phyloP scores from a whole-genome alignment of 2,888 invertebrate species.

The Amphipyra berbera region DNA sequence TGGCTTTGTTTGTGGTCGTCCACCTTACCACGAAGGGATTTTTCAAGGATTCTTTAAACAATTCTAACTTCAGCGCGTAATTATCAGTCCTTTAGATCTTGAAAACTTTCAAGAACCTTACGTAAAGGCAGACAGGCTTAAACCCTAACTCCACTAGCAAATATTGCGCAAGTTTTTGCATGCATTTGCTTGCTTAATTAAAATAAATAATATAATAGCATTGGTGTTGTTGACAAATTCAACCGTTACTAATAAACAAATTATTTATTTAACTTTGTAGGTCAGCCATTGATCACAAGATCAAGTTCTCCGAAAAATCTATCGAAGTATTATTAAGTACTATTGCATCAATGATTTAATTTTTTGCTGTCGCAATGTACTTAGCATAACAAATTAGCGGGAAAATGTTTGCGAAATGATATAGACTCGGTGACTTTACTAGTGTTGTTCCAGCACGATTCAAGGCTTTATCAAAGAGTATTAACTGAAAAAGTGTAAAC shows the following conservation, averaged over 20 bases:
- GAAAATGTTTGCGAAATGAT: constrained; percentile 37
- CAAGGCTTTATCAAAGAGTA: constrained; percentile 10
- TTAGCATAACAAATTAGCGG: constrained; percentile 52
- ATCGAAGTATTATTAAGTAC: constrained; percentile 44
- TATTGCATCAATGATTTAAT: constrained; percentile 34
- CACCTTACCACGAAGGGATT: constrained; percentile 20
- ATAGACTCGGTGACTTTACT: constrained; percentile 31
- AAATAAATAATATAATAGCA: neutral
- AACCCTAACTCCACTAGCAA: too few relatives aligned
- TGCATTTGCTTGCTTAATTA: too few relatives aligned
- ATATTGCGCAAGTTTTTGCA: too few relatives aligned
- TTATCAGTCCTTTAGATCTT: neutral
- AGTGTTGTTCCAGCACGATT: constrained; percentile 22
- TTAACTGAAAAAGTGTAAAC: constrained; percentile 10
- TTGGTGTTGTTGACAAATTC: constrained; percentile 8
- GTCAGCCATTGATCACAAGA: constrained; percentile 42
- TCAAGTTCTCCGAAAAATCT: constrained; percentile 25
- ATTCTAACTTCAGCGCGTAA: constrained; percentile 1
- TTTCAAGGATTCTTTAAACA: constrained; percentile 23
- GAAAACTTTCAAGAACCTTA: neutral
- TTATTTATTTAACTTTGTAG: constrained; percentile 43
- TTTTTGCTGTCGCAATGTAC: constrained; percentile 37
- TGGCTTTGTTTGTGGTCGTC: constrained; percentile 37
- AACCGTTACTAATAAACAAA: constrained; percentile 44
- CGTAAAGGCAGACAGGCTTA: too few relatives aligned